These are phyloP conservation scores for Brenthis hecate DNA, from an alignment of 2,888 invertebrate genomes.

Conservation along the genomic window DNA sequence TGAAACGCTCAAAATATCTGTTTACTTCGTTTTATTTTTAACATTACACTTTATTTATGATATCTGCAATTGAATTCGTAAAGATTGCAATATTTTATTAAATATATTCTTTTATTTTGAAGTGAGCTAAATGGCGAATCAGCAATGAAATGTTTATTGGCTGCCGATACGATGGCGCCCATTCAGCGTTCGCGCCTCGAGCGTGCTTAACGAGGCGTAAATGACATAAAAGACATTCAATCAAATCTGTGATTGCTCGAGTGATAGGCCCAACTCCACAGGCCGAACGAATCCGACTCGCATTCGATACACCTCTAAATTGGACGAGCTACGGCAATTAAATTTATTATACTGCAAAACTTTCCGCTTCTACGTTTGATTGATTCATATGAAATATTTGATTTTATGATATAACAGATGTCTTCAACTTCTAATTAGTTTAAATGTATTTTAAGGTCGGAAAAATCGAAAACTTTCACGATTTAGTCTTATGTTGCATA, in stretches of 20 bases:
- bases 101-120: slow-evolving; percentile 6
- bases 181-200: slow-evolving; percentile 54
- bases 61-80: neutral
- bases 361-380: slow-evolving; percentile 40
- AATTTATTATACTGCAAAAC: slow-evolving; percentile 40
- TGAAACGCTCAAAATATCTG: neutral
- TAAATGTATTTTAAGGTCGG: slow-evolving; percentile 10
- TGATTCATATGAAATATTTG: slow-evolving; percentile 37
- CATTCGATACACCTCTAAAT: slow-evolving; percentile 43
- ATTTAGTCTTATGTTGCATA: slow-evolving; percentile 15
- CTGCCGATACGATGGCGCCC: slow-evolving; percentile 49
- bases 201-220: slow-evolving; percentile 71
- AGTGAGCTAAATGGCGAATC: slow-evolving; percentile 19
- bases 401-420: slow-evolving; percentile 37
- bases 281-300: slow-evolving; percentile 47
- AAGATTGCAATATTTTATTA: slow-evolving; percentile 3
- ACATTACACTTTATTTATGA: neutral
- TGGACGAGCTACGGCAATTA: slow-evolving; percentile 48
- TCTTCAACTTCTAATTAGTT: slow-evolving; percentile 1
- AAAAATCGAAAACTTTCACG: slow-evolving; percentile 19
- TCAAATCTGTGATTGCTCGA: slow-evolving; percentile 63
- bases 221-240: slow-evolving; percentile 68
- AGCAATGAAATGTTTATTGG: slow-evolving; percentile 64
- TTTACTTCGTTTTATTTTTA: neutral
- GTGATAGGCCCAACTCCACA: slow-evolving; percentile 51